A percentile compares a stretch with the other conserved stretches of the same genome.
phyloP scores from a whole-genome alignment of 1,140 invertebrate species.

The Solen grandis region DNA sequence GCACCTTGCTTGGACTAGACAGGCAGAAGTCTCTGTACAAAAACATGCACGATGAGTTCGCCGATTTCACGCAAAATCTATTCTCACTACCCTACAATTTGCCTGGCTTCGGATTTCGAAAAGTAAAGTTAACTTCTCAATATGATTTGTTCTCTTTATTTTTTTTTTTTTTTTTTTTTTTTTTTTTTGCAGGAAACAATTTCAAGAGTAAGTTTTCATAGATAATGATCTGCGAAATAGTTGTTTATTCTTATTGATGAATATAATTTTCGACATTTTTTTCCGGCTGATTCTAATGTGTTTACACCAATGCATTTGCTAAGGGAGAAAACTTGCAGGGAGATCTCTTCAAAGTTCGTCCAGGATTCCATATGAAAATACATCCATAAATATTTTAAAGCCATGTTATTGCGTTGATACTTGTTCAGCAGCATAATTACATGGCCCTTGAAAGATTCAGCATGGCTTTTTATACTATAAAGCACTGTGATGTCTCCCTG shows the following conservation, averaged over 20 bases:
- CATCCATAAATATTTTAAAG: too few relatives aligned
- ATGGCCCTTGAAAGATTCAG: not conserved
- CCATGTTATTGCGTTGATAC: not conserved
- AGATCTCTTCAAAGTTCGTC: too few relatives aligned
- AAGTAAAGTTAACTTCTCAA: too few relatives aligned
- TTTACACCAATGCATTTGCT: too few relatives aligned
- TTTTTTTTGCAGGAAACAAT: too few relatives aligned
- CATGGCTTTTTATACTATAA: not conserved
- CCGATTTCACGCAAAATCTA: slow-evolving; percentile 52
- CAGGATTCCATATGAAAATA: not conserved
- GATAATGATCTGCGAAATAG: not conserved
- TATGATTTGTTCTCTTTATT: too few relatives aligned
- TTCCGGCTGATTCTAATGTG: not conserved
- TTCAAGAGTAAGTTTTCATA: slow-evolving; percentile 33
- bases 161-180: too few relatives aligned
- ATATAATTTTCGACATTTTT: not conserved
- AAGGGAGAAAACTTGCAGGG: too few relatives aligned
- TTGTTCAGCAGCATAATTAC: not conserved
- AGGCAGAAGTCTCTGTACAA: not conserved
- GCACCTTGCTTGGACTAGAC: slow-evolving; percentile 56
- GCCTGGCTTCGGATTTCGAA: slow-evolving; percentile 61
- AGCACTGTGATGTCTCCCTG: too few relatives aligned
- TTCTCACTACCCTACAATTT: slow-evolving; percentile 59
- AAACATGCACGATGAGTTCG: slow-evolving; percentile 41
- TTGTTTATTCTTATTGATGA: not conserved